Evolutionary conservation across 2,888 invertebrate genomes (phyloP), one percentile per base, ranked within the genome.

Genomic region (Rhamphomyia laevipes): DNA sequence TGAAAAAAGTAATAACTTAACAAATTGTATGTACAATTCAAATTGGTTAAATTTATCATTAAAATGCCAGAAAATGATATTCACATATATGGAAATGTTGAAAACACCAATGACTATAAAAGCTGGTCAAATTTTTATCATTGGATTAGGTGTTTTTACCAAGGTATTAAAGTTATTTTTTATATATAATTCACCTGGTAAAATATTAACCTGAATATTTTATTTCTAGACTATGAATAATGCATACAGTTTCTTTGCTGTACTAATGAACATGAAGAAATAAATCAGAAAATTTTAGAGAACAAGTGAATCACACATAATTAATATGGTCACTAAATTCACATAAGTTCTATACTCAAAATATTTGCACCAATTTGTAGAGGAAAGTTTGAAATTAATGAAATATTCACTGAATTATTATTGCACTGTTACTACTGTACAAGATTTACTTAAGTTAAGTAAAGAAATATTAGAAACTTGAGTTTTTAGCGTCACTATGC

Each of bases 201-300:
- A n/a, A 15, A 21, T 41, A 13, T 15, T 23, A 37, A n/a, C 11
- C 7, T n/a, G 7, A 31, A 30, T 21, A 13, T 15, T 35, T 47
- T 45, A 6, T 17, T 2, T 31, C 6, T 47, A 66, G 63, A 61
- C 62, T n/a, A 58, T 65, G 15, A 63, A 65, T 51, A 63, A 63
- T 56, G 63, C 65, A 7, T 66, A 64, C 52, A 61, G 59, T 16
- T 57, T 64, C 43, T 61, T 66, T 52, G 66, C 67, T 10, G 48
- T 67, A 30, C 56, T 67, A 7, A 53, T 65, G 15, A 64, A 62
- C 49, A 52, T 66, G 45, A 58, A 62, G 23, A 46, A 50, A 1
- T 53, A 54, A 35, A n/a, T 40, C 2, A 2, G 41, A 27, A 6
- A 27, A 27, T 27, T 27, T 27, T 27, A 7, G 23, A 27, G 11